A percentile compares a stretch with the other conserved stretches of the same genome.
phyloP scores from a whole-genome alignment of 2,113 vertebrate species.

The Cavia porcellus region DNA sequence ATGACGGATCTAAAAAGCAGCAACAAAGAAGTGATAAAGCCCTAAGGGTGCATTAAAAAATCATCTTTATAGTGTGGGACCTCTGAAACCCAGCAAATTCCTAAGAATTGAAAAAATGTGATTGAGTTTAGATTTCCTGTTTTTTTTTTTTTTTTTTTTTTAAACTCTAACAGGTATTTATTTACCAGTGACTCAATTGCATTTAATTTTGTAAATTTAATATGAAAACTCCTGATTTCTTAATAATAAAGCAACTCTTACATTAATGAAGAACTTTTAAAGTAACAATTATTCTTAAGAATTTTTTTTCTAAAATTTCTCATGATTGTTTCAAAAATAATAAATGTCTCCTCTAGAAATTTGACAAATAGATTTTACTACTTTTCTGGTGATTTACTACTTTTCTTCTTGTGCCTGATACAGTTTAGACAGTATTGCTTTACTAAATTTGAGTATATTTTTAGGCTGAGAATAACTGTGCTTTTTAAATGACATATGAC shows the following conservation, averaged over 20 bases:
- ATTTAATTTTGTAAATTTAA: background rate
- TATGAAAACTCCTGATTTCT: background rate
- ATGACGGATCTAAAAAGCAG: background rate
- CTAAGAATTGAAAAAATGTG: background rate
- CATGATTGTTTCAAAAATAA: background rate
- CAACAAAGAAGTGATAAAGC: background rate
- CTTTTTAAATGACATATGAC: background rate
- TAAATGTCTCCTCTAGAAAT: background rate
- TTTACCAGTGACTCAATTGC: background rate
- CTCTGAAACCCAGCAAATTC: background rate
- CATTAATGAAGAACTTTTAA: background rate
- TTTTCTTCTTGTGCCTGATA: rapidly evolving
- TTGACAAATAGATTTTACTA: background rate
- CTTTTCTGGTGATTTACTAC: background rate
- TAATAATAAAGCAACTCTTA: background rate
- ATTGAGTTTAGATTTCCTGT: background rate
- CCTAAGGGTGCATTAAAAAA: background rate
- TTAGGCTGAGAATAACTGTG: background rate
- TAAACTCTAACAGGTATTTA: background rate
- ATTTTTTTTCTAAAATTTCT: background rate
- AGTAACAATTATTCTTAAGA: background rate
- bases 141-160: too few relatives aligned
- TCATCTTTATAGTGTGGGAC: background rate
- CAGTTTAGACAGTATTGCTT: background rate
- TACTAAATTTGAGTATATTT: background rate